Base-by-base conservation (phyloP, 2,797 vertebrate genomes). In the Leptoclinus maculatus region DNA sequence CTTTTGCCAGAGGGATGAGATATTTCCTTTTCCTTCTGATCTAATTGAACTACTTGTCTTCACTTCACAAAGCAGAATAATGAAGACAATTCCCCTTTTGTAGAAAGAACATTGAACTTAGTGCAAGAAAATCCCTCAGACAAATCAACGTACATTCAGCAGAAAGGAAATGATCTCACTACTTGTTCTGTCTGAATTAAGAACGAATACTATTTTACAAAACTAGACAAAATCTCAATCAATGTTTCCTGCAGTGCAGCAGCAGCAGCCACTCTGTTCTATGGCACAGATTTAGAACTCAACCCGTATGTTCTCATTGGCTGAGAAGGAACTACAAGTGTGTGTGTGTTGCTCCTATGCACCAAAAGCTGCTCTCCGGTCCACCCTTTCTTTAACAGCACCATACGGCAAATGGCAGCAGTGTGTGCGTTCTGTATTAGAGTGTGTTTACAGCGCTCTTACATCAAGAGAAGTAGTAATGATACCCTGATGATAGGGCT, bases 211-310 rank as follows among this genome's bases (percentile, higher is more conserved):
- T 16, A 49, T 70, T 59, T 45, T 27, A n/a, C 7, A 63, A 43
- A 79, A 74, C 19, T 19, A 23, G 57, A 75, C 56, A 21, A 58
- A 38, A 56, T 63, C 7, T 60, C 59, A n/a, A 49, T 71, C 6
- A 25, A 67, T 59, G 17, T 65, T 67, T 82, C 69, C 63, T 76
- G 65, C 66, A 75, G 76, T 79, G 78, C 66, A 60, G 73, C 56
- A 9, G 13, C 53, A 36, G 8, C 70, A 77, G 67, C 43, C 38
- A 56, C 49, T 8, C 10, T 59, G 65, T 67, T 73, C 58, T 56
- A 78, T 80, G 49, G 80, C 77, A 78, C 66, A 58, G 62, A 83
- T 75, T 80, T 57, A 74, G 43, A 82, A 80, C 77, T 80, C 21
- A 57, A 65, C 57, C 62, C 64, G 25, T 71, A 71, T 47, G 69